phyloP scores from a whole-genome alignment of 2,888 invertebrate species.

The Megalurothrips usitatus region DNA sequence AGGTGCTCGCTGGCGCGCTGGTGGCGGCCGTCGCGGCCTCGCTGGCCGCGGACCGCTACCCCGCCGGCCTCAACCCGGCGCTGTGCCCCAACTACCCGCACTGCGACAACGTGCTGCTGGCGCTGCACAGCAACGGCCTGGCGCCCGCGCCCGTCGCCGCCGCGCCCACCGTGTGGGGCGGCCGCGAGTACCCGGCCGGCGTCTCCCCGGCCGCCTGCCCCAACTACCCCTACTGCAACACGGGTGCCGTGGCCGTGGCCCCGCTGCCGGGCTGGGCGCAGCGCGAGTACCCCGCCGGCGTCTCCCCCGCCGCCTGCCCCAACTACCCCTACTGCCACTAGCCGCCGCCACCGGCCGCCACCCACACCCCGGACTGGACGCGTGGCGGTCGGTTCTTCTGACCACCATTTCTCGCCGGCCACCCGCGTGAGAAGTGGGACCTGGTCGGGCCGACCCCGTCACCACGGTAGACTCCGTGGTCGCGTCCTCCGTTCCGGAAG shows the following conservation, averaged over 20 bases:
- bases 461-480: background rate
- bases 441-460: background rate
- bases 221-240: conserved; percentile 55
- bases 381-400: background rate
- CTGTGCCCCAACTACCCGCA: conserved; percentile 58
- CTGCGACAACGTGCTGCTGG: conserved; percentile 50
- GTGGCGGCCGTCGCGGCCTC: conserved; percentile 50
- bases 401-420: background rate
- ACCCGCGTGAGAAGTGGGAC: background rate
- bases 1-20: conserved; percentile 44
- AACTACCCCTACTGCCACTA: conserved; percentile 55
- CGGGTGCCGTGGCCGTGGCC: background rate
- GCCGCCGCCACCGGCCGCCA: background rate
- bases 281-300: conserved; percentile 51
- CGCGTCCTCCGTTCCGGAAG: too few relatives aligned
- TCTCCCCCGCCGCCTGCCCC: conserved; percentile 54
- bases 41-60: conserved; percentile 52
- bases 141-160: conserved; percentile 47
- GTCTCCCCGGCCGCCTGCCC: conserved; percentile 55
- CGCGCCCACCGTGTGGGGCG: conserved; percentile 38
- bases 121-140: conserved; percentile 46
- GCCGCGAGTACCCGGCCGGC: conserved; percentile 52
- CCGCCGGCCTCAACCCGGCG: conserved; percentile 55
- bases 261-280: background rate
- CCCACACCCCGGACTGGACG: too few relatives aligned